Base-by-base conservation (phyloP, 2,797 vertebrate genomes). In the Brachyalestes nurse region DNA sequence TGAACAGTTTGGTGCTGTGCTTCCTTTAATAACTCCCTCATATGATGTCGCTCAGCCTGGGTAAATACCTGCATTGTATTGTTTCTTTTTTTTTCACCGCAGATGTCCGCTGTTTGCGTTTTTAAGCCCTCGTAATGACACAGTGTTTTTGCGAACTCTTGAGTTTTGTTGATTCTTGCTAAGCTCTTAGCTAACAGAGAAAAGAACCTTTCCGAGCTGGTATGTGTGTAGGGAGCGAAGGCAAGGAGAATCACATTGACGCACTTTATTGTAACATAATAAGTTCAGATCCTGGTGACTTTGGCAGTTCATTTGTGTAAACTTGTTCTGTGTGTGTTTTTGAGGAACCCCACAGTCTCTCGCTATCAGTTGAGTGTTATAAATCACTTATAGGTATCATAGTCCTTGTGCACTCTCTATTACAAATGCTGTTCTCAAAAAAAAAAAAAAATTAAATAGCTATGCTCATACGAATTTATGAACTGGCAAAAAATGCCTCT, bases 81-180 rank as follows among this genome's bases (percentile, higher is more conserved):
- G 88, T 4, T 51, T 82, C 87, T 87, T 86, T 75, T 82, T 58
- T 75, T 72, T 80, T 49, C 17, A 23, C 61, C 14, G 25, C 61
- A 77, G 53, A 72, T 73, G 25, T 38, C 72, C 16, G 90, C 91
- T 90, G 90, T 94, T 94, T 92, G 91, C 92, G 88, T 90, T 92
- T 89, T 91, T 89, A 74, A 93, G 90, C 92, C 91, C 76, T 81
- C 85, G 87, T 92, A 95, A 95, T 90, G 94, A 94, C 90, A 93
- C 90, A 90, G 92, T 92, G 93, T 95, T 94, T 92, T 91, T 81
- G 82, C 86, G 88, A 92, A 92, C 92, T 90, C 93, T 88, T 91
- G 86, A 92, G 90, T 90, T 88, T 57, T 92, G 92, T 95, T 95
- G 91, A 92, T 88, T 84, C 93, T 93, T 87, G 86, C 84, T 90